Conservation (phyloP, 35 echinoderm and acorn worm species). For the Stichopus chloronotus region DNA sequence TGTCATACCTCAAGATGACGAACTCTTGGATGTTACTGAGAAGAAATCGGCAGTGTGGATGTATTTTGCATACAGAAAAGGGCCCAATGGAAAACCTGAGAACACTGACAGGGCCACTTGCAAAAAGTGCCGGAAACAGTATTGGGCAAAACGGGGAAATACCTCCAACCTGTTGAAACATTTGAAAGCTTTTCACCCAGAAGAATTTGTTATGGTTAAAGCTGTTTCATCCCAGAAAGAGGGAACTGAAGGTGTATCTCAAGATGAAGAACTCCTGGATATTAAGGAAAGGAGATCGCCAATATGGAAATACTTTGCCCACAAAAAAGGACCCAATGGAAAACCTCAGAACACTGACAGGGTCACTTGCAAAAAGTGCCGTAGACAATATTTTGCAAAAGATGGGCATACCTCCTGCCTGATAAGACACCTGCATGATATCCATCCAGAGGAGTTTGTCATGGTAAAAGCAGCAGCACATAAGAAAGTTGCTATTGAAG, state of each 20-base stretch:
- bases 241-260: not conserved
- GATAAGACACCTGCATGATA: not conserved
- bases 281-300: not conserved
- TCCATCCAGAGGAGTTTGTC: not conserved
- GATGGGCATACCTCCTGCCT: not conserved
- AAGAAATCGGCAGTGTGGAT: slow-evolving; percentile 40
- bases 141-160: not conserved
- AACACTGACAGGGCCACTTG: not conserved
- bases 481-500: not conserved
- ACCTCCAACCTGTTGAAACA: not conserved
- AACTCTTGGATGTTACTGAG: not conserved
- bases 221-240: not conserved
- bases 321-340: slow-evolving; percentile 28
- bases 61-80: slow-evolving; percentile 1
- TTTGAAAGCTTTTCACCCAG: not conserved
- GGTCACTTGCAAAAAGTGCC: slow-evolving; percentile 23
- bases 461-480: not conserved
- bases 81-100: slow-evolving; percentile 26
- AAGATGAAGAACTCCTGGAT: not conserved
- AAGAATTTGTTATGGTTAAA: not conserved
- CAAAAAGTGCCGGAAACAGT: slow-evolving; percentile 7
- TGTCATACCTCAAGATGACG: too few relatives aligned
- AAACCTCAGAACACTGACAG: not conserved
- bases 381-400: not conserved
- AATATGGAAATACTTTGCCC: slow-evolving; percentile 18